These are phyloP conservation scores for Rhincodon typus DNA, from an alignment of 2,797 vertebrate species.

Conservation along the genomic window DNA sequence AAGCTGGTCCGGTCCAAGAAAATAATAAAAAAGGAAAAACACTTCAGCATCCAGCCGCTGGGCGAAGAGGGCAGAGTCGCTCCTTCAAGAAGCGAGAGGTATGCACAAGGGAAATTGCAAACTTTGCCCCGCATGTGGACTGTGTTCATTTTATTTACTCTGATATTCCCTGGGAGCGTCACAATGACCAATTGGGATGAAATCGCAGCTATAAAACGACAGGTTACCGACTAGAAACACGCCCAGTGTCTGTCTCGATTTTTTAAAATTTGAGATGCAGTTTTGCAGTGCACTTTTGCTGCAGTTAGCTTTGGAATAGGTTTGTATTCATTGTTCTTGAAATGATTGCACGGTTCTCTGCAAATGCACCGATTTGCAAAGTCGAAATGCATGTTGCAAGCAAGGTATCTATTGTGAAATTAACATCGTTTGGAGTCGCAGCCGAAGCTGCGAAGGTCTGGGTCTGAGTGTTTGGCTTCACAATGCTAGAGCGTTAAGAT, in stretches of 20 bases:
- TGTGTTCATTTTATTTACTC: not conserved
- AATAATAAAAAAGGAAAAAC: not conserved
- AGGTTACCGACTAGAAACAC: conserved; percentile 1
- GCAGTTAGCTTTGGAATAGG: not conserved
- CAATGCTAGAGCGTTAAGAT: not conserved
- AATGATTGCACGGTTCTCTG: not conserved
- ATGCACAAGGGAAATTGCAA: not conserved
- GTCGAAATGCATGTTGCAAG: too few relatives aligned
- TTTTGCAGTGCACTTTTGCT: not conserved
- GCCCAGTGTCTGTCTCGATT: not conserved
- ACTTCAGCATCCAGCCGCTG: not conserved
- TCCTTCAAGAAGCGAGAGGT: not conserved
- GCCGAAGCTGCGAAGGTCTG: not conserved
- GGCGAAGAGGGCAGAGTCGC: not conserved
- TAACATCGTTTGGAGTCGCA: not conserved
- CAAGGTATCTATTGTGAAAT: not conserved
- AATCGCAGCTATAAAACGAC: not conserved
- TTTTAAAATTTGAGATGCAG: not conserved
- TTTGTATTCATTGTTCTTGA: not conserved
- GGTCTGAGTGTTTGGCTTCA: not conserved
- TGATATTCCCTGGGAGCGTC: not conserved
- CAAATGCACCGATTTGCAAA: not conserved
- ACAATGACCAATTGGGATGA: not conserved
- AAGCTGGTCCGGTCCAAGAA: not conserved
- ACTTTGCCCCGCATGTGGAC: not conserved